A percentile compares a stretch with the other conserved stretches of the same genome.
Conservation (phyloP, 2,113 vertebrate genomes). For the Lophura nycthemera region DNA sequence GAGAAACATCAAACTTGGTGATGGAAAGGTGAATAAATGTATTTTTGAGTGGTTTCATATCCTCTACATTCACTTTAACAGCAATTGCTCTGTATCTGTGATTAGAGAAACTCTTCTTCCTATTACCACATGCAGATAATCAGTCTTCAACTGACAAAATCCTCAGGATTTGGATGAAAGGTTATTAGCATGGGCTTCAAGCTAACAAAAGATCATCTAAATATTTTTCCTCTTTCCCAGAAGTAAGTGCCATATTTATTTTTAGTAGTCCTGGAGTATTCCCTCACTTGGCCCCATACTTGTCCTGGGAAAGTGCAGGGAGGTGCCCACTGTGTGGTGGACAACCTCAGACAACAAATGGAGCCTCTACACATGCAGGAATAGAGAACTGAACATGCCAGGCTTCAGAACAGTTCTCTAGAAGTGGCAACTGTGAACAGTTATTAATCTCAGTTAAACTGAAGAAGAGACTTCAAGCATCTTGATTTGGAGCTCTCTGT, state of each 20-base stretch:
- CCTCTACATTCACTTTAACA: not conserved
- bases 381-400: rapidly evolving
- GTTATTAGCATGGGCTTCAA: not conserved
- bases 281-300: not conserved
- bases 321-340: not conserved
- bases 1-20: not conserved
- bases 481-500: not conserved
- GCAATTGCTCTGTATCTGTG: not conserved
- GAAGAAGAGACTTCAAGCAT: not conserved
- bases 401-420: not conserved
- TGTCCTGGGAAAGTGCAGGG: not conserved
- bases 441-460: not conserved
- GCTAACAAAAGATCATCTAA: not conserved
- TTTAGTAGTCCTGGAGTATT: not conserved
- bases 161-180: not conserved
- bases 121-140: not conserved
- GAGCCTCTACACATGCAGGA: not conserved
- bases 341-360: not conserved
- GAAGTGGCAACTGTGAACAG: not conserved
- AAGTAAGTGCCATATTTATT: not conserved
- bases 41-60: not conserved
- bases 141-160: not conserved
- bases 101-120: not conserved
- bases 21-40: not conserved
- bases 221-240: not conserved